Percentiles rank a stretch among this genome's conserved stretches.
Evolutionary conservation across 2,113 vertebrate species (phyloP).

Genomic region (Callospermophilus lateralis): DNA sequence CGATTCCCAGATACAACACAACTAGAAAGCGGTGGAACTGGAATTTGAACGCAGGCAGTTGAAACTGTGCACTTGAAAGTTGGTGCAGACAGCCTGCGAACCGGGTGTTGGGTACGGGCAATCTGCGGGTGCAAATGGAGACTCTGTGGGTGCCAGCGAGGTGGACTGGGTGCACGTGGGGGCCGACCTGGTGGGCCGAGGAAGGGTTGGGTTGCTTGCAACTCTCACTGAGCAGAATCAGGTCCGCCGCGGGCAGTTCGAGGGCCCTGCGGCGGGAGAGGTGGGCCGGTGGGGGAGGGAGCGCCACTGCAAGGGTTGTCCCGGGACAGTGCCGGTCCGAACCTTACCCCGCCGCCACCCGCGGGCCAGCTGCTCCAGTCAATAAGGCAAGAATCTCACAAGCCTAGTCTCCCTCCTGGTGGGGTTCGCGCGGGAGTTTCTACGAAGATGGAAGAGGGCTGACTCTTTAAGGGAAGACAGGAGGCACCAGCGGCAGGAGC

Average conservation of each 20-base stretch:
- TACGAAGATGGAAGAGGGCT: neutral
- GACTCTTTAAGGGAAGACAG: neutral
- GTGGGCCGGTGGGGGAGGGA: neutral
- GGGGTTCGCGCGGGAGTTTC: neutral
- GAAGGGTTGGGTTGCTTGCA: too few species aligned
- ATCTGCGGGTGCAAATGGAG: neutral
- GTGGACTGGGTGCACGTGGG: neutral
- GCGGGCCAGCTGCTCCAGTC: conserved; percentile 73
- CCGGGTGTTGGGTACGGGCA: neutral
- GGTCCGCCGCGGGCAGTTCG: neutral
- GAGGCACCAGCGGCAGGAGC: fast-evolving
- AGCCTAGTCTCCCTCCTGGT: neutral
- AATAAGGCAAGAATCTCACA: conserved; percentile 9
- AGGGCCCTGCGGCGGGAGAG: too few species aligned
- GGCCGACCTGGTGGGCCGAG: fast-evolving
- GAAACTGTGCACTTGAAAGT: fast-evolving
- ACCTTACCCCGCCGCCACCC: neutral
- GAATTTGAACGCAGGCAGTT: neutral
- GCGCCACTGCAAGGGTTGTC: conserved; percentile 14
- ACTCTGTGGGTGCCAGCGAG: neutral
- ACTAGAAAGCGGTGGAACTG: too few species aligned
- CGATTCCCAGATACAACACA: neutral
- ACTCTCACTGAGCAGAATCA: neutral
- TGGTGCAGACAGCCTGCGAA: neutral
- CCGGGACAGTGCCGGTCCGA: neutral